Evolutionary conservation across 2,113 vertebrate genomes (phyloP), one percentile per base, ranked within the genome.

Genomic region (Oreochromis niloticus): DNA sequence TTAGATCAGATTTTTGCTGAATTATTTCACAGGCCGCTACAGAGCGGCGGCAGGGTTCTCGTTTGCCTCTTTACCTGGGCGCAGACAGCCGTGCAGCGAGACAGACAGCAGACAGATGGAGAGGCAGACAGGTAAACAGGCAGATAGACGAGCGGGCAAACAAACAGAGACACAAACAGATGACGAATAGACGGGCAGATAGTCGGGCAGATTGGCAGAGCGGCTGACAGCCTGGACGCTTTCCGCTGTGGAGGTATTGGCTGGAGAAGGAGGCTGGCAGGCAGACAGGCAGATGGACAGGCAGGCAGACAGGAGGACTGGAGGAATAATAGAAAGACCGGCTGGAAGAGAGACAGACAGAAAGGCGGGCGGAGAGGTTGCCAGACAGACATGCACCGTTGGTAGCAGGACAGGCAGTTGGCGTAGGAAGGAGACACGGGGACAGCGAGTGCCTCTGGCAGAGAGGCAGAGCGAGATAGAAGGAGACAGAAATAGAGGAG

Each of bases 281-380:
- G 83, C 86, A 95, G 94, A 95, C 94, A 93, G 92, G 93, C 92
- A 95, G 94, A 94, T 94, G 93, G 94, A 94, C 87, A 88, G 89
- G 87, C 92, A 89, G 89, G 86, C 63, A 93, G 93, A 89, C 87
- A 63, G 89, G 83, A 36, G 86, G 90, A 90, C 87, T 46, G 84
- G 87, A 80, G 89, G 89, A 87, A 88, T 85, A 89, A 81, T 50
- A 81, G 85, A 93, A 12, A 73, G 91, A 86, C 89, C 5, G 85
- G 78, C 57, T 56, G 84, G 59, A 73, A 10, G 86, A 85, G 41
- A 89, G 89, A 92, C 81, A 89, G 85, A 71, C 83, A 86, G 17
- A 66, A 48, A 82, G 85, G 83, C 48, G 61, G 39, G 68, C 84
- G 80, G 78, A 82, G 87, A 89, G 89, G 85, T 48, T 88, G 91